These are phyloP conservation scores for Lepus timidus DNA, from an alignment of 2,113 vertebrate species.

Conservation along the genomic window DNA sequence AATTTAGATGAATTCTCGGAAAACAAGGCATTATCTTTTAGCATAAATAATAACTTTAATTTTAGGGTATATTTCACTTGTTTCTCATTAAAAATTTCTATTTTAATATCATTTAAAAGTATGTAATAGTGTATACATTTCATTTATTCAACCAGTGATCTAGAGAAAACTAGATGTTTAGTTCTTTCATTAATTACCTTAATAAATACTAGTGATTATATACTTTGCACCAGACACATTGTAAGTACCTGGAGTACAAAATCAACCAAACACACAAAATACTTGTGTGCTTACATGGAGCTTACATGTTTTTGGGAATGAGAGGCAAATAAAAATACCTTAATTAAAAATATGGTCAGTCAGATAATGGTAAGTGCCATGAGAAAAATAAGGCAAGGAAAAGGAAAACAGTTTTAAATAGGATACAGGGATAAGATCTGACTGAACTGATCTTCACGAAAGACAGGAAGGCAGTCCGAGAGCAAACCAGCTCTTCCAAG, in stretches of 20 bases:
- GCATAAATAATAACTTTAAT: neutral
- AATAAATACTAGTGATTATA: neutral
- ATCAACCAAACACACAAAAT: neutral
- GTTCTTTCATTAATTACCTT: neutral
- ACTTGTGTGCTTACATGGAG: neutral
- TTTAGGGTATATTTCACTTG: neutral
- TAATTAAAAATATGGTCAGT: neutral
- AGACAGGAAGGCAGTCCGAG: neutral
- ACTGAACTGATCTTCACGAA: neutral
- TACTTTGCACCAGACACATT: neutral
- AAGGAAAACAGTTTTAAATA: slow-evolving; percentile 1
- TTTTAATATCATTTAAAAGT: slow-evolving; percentile 39
- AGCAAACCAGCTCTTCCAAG: neutral
- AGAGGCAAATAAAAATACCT: neutral
- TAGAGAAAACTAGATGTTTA: neutral
- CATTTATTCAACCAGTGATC: slow-evolving; percentile 23
- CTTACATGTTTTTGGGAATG: neutral
- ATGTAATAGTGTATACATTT: neutral
- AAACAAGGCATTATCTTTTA: slow-evolving; percentile 30
- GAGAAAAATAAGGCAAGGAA: slow-evolving; percentile 41
- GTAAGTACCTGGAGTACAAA: slow-evolving; percentile 4
- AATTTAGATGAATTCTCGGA: slow-evolving; percentile 53
- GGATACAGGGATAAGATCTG: neutral
- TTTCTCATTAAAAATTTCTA: slow-evolving; percentile 12
- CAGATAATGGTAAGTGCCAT: neutral